These are phyloP conservation scores for Nasonia giraulti DNA, from an alignment of 1,140 invertebrate species.

Conservation along the genomic window DNA sequence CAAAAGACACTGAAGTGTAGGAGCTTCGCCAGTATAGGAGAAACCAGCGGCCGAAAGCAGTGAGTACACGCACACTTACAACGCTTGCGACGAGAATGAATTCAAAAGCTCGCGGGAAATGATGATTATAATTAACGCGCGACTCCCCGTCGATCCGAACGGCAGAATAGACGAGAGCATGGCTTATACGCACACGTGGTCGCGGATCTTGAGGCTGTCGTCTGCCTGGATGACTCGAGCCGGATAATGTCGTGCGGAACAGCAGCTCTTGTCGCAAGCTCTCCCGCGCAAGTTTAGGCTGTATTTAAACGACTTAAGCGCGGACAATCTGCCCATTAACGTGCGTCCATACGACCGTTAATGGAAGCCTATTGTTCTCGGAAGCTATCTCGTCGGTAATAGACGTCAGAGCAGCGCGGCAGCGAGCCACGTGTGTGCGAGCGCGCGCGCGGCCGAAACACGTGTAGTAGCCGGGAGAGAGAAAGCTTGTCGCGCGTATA, in stretches of 20 bases:
- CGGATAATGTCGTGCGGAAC: conserved; percentile 2
- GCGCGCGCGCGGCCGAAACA: conserved; percentile 49
- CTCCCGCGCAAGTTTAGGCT: conserved; percentile 56
- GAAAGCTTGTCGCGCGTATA: neutral
- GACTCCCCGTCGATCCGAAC: no score
- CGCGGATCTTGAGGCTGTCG: conserved; percentile 2
- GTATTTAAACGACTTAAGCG: conserved; percentile 67
- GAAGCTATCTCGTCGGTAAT: conserved; percentile 68
- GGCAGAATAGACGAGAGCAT: neutral
- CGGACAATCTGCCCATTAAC: conserved; percentile 71
- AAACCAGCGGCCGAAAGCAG: no score
- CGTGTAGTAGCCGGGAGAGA: conserved; percentile 20
- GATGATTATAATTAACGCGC: no score
- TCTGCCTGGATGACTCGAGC: neutral
- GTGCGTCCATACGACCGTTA: conserved; percentile 60
- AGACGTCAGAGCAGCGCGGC: conserved; percentile 55
- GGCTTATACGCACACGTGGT: conserved; percentile 5
- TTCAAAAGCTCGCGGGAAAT: no score
- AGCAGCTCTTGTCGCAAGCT: conserved; percentile 49
- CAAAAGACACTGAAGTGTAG: no score
- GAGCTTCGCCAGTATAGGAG: no score
- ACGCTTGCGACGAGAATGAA: no score
- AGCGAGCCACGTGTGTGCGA: conserved; percentile 17
- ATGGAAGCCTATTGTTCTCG: conserved; percentile 71
- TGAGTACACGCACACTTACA: no score